These are phyloP conservation scores for Acanthisitta chloris DNA, from an alignment of 2,113 vertebrate genomes.

Conservation along the genomic window DNA sequence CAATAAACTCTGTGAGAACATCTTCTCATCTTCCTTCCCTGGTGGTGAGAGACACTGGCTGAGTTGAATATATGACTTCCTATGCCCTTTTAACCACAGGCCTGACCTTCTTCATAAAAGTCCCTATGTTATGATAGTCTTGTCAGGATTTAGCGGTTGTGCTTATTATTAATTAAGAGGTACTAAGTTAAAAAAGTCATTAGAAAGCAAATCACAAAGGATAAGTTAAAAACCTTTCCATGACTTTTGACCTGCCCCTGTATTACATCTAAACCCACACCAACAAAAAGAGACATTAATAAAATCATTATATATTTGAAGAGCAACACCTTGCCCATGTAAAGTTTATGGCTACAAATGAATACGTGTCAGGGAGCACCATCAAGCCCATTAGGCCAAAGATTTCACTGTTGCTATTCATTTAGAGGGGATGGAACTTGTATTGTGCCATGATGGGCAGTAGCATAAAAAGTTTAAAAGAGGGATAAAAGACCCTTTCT, in stretches of 20 bases:
- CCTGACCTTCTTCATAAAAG: slow-evolving; percentile 40
- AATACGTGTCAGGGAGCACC: not conserved
- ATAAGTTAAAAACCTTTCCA: slow-evolving; percentile 14
- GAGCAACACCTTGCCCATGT: slow-evolving; percentile 9
- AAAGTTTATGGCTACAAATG: slow-evolving; percentile 51
- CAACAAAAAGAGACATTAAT: slow-evolving; percentile 42
- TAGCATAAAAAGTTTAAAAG: not conserved
- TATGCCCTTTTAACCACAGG: slow-evolving; percentile 25
- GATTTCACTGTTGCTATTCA: not conserved
- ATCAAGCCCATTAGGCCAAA: slow-evolving; percentile 38
- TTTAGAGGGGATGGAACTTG: not conserved
- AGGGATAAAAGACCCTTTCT: not conserved
- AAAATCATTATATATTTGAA: slow-evolving; percentile 52
- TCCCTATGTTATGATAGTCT: not conserved
- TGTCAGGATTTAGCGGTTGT: slow-evolving; percentile 5
- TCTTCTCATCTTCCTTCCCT: not conserved
- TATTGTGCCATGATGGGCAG: not conserved
- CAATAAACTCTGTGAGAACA: not conserved
- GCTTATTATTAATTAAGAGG: slow-evolving; percentile 58
- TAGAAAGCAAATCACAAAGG: slow-evolving; percentile 48
- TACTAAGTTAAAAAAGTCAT: slow-evolving; percentile 45
- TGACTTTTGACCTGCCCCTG: slow-evolving; percentile 1
- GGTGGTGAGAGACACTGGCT: not conserved
- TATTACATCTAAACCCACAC: slow-evolving; percentile 23
- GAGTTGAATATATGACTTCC: slow-evolving; percentile 26